Base-by-base conservation (phyloP, 53 echinoderm and acorn worm species). In the Antedon mediterranea region DNA sequence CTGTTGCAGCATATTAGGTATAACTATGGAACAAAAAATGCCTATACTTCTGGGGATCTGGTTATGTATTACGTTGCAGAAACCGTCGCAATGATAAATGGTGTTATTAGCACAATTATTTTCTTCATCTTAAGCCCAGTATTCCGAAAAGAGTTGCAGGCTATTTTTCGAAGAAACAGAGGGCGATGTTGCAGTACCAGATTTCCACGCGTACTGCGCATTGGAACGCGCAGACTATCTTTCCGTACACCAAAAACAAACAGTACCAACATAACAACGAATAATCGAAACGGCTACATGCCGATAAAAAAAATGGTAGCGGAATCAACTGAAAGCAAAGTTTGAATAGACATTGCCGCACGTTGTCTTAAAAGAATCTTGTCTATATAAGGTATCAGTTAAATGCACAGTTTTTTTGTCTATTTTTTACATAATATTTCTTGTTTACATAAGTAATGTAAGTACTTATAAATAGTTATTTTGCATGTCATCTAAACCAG, bases 21-120 rank as follows among this genome's bases (percentile, higher is more conserved):
- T 3, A 2, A 28, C 7, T 78, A 86, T 43, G 71, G 77, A 33
- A 74, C 72, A 7, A 73, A 81, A 2, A 77, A 76, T 3, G 74
- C 81, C 33, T 81, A 77, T 70, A 72, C 87, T 8, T 18, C 57
- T 1, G 57, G 57, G 3, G 57, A 57, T 3, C 20, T 76, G 76
- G 73, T 84, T 4, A 37, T 88, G 72, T 89, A 85, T 43, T 97
- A 87, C 81, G 72, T 92, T 32, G 86, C 88, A 30, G 97, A 97
- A 42, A 83, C 88, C 77, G 79, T 97, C 30, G 97, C 97, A 29
- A 89, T 86, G 88, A 71, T 92, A 26, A 97, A 97, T 71, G 81
- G 92, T 14, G 92, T 97, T 32, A 85, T 97, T 82, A 97, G 89
- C 75, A 97, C 97, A 42, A 79, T 92, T 72, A 89, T 97, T 32